A percentile compares a stretch with the other conserved stretches of the same genome.
Conservation (phyloP, 2,797 vertebrate species). For the Nasua narica region DNA sequence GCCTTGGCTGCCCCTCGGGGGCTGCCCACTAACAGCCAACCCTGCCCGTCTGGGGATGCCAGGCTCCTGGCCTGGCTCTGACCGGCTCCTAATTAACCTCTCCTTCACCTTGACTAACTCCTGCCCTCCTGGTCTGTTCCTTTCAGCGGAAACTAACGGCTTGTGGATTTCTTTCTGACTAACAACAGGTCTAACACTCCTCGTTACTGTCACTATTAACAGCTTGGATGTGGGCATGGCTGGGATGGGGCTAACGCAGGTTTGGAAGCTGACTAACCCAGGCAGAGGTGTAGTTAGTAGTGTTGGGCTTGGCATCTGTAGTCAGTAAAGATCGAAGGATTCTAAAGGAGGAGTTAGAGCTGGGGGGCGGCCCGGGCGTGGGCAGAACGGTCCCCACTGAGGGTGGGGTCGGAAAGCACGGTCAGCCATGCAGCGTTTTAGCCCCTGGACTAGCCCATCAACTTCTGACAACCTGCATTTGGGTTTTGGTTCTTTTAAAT, state of each 20-base stretch:
- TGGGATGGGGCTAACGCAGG: conserved; percentile 4
- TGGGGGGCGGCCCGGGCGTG: neutral
- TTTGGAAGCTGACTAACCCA: neutral
- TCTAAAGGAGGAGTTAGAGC: neutral
- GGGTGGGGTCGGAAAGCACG: neutral
- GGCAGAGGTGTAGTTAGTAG: neutral
- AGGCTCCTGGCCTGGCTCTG: conserved; percentile 37
- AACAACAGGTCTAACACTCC: conserved; percentile 65
- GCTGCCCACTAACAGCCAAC: neutral
- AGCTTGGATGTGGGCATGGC: conserved; percentile 69
- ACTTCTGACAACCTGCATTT: too few relatives aligned
- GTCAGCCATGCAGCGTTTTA: neutral
- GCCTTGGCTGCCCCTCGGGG: conserved; percentile 5
- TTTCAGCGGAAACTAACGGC: conserved; percentile 71
- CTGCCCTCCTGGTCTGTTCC: conserved; percentile 55
- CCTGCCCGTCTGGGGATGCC: neutral
- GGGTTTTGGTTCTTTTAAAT: neutral
- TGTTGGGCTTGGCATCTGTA: neutral
- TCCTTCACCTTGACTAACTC: conserved; percentile 55
- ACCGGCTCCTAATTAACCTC: conserved; percentile 8
- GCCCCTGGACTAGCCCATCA: neutral
- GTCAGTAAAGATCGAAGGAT: neutral
- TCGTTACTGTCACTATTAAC: neutral
- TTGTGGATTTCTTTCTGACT: conserved; percentile 67
- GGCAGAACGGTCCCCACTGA: neutral